Percentiles rank a stretch among this genome's conserved stretches.
These are phyloP conservation scores for Poeciliopsis presidionis DNA, from an alignment of 2,797 vertebrate species.

Conservation along the genomic window DNA sequence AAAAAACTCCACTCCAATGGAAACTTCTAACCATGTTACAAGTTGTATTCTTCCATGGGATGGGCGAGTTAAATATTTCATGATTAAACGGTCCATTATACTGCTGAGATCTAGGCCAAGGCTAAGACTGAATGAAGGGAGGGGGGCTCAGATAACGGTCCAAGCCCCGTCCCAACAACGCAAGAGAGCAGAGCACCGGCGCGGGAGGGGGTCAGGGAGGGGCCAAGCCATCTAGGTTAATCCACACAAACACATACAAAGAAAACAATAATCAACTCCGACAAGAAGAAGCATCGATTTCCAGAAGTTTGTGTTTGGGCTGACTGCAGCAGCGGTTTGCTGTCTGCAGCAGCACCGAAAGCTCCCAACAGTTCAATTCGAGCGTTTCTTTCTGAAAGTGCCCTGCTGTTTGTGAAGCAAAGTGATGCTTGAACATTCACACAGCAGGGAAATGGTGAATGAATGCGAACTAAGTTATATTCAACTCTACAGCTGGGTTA, in stretches of 20 bases:
- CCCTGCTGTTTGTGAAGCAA: not conserved
- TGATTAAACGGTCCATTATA: conserved; percentile 75
- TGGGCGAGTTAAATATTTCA: conserved; percentile 79
- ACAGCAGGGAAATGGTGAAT: conserved; percentile 34
- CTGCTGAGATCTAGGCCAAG: conserved; percentile 77
- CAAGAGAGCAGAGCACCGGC: conserved; percentile 47
- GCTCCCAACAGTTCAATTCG: not conserved
- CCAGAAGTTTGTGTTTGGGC: not conserved
- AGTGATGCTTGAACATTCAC: not conserved
- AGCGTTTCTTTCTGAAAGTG: not conserved
- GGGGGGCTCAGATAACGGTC: conserved; percentile 76
- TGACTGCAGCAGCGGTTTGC: not conserved
- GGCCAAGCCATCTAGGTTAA: conserved; percentile 73
- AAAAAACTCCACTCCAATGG: conserved; percentile 61
- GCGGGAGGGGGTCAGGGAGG: conserved; percentile 56
- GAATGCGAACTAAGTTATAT: conserved; percentile 62
- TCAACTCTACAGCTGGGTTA: conserved; percentile 47
- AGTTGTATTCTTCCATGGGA: conserved; percentile 58
- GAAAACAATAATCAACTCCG: conserved; percentile 47
- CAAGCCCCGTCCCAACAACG: conserved; percentile 67
- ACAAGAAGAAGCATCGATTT: conserved; percentile 14
- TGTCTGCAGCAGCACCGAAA: conserved; percentile 43
- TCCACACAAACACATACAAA: conserved; percentile 60
- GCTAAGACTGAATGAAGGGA: conserved; percentile 61
- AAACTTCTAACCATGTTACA: conserved; percentile 57